Base-by-base conservation (phyloP, 1,140 invertebrate species). In the Diorhabda carinulata region DNA sequence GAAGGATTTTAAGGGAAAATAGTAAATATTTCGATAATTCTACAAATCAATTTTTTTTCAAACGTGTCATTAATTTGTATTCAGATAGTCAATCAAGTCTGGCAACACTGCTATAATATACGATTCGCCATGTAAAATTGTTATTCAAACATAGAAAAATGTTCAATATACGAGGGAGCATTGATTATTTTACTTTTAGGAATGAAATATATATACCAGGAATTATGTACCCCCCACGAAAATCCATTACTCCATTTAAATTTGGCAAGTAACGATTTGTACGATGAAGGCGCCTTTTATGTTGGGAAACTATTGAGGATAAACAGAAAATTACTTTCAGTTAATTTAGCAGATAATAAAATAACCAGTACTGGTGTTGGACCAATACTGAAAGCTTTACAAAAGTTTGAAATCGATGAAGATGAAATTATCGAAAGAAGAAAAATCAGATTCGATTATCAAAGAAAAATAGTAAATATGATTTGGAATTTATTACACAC, bases 291-390 rank as follows among this genome's bases (percentile, higher is more conserved):
- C 3, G 43, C 57, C 8, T 8, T 8, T 52, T 57, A 63, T 9
- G 25, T 77, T 67, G 74, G 60, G 60, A n/a, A 25, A 64, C 69
- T 62, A 43, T 72, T 67, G 68, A 74, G 45, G 40, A 70, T n/a
- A 5, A 74, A 76, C 25, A 75, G 80, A 5, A 73, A 68, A 42
- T 72, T 82, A 47, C 65, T 76, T 42, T 74, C 70, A 3, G 40
- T 81, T n/a, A 80, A 79, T 68, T 65, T 82, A 40, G 67, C 77
- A 3, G 71, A 81, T 52, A 82, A 81, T 57, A 70, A 71, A 44
- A 78, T 82, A 67, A 68, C 66, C 7, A 74, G 80, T 8, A 66
- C 59, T 4, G 80, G 76, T 5, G 71, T 72, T 4, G 25, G 42
- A 4, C 8, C 47, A 40, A 71, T 82, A 64, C 58, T 81, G 5